These are phyloP conservation scores for Ophiodon elongatus DNA, from an alignment of 2,113 vertebrate species.

Conservation along the genomic window DNA sequence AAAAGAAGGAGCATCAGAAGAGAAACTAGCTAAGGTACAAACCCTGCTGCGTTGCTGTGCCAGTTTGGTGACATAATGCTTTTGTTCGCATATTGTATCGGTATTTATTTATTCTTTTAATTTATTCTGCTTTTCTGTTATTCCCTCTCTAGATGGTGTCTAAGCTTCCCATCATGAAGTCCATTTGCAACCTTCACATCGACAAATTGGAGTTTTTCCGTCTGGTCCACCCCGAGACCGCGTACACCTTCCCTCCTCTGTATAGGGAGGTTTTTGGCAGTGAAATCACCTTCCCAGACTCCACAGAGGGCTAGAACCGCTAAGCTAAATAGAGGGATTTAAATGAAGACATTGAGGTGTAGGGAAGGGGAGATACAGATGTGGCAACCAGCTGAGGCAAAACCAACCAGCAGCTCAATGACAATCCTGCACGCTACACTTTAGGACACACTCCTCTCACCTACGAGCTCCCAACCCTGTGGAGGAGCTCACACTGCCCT, in stretches of 20 bases:
- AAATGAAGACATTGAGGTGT: slow-evolving; percentile 51
- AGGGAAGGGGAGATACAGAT: slow-evolving; percentile 51
- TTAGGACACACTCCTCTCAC: slow-evolving; percentile 74
- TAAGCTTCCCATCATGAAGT: slow-evolving; percentile 91
- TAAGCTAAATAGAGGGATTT: slow-evolving; percentile 30
- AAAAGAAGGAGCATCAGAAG: slow-evolving; percentile 85
- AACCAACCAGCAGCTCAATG: slow-evolving; percentile 77
- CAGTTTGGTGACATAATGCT: background rate
- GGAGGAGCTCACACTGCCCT: slow-evolving; percentile 21
- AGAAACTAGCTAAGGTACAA: slow-evolving; percentile 90
- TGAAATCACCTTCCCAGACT: slow-evolving; percentile 89
- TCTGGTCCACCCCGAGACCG: slow-evolving; percentile 90
- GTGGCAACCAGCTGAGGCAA: slow-evolving; percentile 76
- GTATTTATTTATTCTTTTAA: slow-evolving; percentile 1
- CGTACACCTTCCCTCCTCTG: slow-evolving; percentile 89
- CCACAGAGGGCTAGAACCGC: slow-evolving; percentile 85
- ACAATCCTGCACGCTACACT: slow-evolving; percentile 85
- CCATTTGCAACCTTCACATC: slow-evolving; percentile 92
- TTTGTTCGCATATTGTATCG: background rate
- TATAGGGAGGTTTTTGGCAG: slow-evolving; percentile 92
- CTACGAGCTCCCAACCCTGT: slow-evolving; percentile 28
- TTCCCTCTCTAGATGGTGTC: slow-evolving; percentile 87
- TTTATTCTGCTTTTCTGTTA: background rate
- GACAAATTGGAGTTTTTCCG: slow-evolving; percentile 94
- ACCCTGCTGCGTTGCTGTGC: background rate